Base-by-base conservation (phyloP, 2,888 invertebrate species). In the Synergus laeviventris region DNA sequence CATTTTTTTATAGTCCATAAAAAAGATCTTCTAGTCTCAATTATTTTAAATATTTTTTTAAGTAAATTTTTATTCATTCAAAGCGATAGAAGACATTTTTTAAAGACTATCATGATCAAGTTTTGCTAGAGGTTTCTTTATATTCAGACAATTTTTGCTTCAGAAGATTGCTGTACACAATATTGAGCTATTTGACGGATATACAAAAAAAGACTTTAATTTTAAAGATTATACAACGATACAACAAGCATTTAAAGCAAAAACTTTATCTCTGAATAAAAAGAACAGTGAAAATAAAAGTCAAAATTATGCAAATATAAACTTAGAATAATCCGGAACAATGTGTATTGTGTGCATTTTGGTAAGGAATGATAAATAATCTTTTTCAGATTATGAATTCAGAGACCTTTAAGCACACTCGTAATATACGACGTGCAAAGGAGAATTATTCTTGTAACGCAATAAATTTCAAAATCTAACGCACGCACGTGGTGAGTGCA, bases 301-400 rank as follows among this genome's bases (percentile, higher is more conserved):
- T 59, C 39, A 54, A 36, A 64, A 74, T 74, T 39, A 60, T 60
- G n/a, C 21, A 62, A 62, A 75, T 42, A 75, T 62, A 75, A 64
- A 62, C 36, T 61, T 62, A 42, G 38, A 78, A 42, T 39, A 18
- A 45, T 75, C 70, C 59, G 78, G 82, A 85, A 86, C 85, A 84
- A 85, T 86, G 85, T 86, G 85, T 85, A 86, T 85, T 86, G 85
- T 86, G 84, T 84, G 85, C 83, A 83, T 78, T 74, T 54, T 49
- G 24, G 31, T 49, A 36, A n/a, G n/a, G 9, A 70, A 70, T 70
- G n/a, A 49, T 49, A 70, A 66, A 45, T 45, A 66, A 70, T 64
- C 12, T 21, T 39, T 64, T 39, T 11, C 3, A 36, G n/a, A 49
- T 54, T 31, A 24, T 70, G 24, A 45, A 49, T 31, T 70, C 24